Base-by-base conservation (phyloP, 2,797 vertebrate genomes). In the Poeciliopsis turneri region DNA sequence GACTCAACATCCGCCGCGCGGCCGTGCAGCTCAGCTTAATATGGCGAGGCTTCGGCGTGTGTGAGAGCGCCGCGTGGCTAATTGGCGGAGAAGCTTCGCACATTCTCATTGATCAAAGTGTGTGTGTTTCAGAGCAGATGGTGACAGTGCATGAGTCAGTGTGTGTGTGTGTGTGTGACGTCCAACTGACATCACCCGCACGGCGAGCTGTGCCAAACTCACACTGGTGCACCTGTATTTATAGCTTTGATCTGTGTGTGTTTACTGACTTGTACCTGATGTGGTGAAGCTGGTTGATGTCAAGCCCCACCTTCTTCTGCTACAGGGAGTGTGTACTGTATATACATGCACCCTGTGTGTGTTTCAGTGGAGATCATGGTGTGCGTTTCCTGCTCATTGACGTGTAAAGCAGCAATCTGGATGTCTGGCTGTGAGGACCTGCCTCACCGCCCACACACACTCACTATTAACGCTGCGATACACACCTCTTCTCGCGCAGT, bases 101-200 rank as follows among this genome's bases (percentile, higher is more conserved):
- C 66, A 33, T 82, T 70, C 76, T 82, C 84, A 82, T 84, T 70
- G 20, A 86, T 82, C 78, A 78, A 64, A 80, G 77, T 74, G 82
- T 75, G 70, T 78, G 71, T 72, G 84, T 87, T 20, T 84, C n/a
- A 36, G 79, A 89, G 74, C 95, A 95, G 94, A 95, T 95, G 95
- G 94, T 92, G 88, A 83, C 89, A 49, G 85, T 90, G 87, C 82
- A 79, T 92, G 93, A 92, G 79, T 93, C 88, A 83, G 59, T 79
- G 74, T 73, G 75, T 68, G 77, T 90, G 71, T 90, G 78, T 78
- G 69, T 33, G 51, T 69, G 46, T 91, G 89, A 93, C 82, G 88
- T 92, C 90, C 90, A 93, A 77, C 83, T 92, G 83, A 93, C 89
- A 88, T 90, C 90, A 90, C 74, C 5, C 78, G 82, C 77, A 81